Evolutionary conservation across 2,113 vertebrate genomes (phyloP).

Genomic region (Illadopsis cleaveri): DNA sequence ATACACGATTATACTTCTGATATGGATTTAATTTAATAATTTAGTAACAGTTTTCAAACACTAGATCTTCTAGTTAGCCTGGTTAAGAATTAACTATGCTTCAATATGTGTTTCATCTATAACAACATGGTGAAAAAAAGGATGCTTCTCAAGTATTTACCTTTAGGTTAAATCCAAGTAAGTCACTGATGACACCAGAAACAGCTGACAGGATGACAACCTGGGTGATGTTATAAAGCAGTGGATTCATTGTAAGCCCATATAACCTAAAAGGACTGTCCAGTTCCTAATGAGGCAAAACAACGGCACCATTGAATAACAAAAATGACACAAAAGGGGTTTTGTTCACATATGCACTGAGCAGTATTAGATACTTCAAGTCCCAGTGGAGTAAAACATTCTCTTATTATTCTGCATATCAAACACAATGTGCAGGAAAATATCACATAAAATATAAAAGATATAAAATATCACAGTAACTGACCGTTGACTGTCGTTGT

Average conservation of each 20-base stretch:
- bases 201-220: conserved; percentile 98
- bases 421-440: not conserved
- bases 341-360: not conserved
- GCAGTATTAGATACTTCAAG: not conserved
- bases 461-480: not conserved
- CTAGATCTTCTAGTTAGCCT: not conserved
- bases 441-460: not conserved
- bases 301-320: not conserved
- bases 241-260: conserved; percentile 96
- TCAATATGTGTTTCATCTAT: not conserved
- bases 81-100: not conserved
- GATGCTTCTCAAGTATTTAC: conserved; percentile 62
- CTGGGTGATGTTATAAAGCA: conserved; percentile 98
- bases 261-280: conserved; percentile 95
- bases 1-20: not conserved
- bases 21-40: not conserved
- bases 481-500: not conserved
- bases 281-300: conserved; percentile 81
- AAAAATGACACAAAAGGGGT: not conserved
- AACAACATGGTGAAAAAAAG: not conserved
- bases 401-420: not conserved
- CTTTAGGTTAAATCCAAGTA: conserved; percentile 98
- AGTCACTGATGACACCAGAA: conserved; percentile 97
- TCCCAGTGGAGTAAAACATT: not conserved
- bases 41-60: not conserved